phyloP scores from a whole-genome alignment of 2,888 invertebrate genomes.

The Dermolepida albohirtum region DNA sequence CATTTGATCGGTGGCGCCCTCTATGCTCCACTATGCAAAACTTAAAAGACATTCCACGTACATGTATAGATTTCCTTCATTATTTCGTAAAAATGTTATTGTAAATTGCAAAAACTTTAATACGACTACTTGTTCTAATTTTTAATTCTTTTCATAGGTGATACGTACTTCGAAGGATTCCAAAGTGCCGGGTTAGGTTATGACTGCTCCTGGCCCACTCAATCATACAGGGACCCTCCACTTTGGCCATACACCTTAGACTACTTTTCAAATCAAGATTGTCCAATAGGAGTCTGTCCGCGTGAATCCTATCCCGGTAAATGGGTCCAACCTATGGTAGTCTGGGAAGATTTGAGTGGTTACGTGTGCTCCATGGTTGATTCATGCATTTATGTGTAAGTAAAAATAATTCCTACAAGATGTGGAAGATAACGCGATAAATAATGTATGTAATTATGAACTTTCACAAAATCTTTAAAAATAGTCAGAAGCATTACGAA shows the following conservation, averaged over 20 bases:
- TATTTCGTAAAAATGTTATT: too few species aligned
- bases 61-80: too few species aligned
- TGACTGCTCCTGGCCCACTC: slow-evolving; percentile 72
- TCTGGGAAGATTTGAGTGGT: slow-evolving; percentile 66
- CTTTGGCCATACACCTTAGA: slow-evolving; percentile 76
- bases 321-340: slow-evolving; percentile 73
- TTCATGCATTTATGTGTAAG: slow-evolving; percentile 66
- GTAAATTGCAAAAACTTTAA: too few species aligned
- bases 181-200: slow-evolving; percentile 66
- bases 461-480: too few species aligned
- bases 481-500: too few species aligned
- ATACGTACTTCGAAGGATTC: slow-evolving; percentile 67
- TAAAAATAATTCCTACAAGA: too few species aligned
- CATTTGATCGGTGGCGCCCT: too few species aligned
- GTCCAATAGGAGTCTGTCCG: slow-evolving; percentile 69
- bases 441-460: too few species aligned
- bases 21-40: too few species aligned
- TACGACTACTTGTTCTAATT: too few species aligned
- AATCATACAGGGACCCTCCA: slow-evolving; percentile 63
- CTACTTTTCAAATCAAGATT: slow-evolving; percentile 67
- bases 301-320: slow-evolving; percentile 66
- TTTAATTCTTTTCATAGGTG: slow-evolving; percentile 50
- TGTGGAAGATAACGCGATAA: too few species aligned
- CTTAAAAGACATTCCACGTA: too few species aligned
- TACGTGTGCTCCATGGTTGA: slow-evolving; percentile 71